Evolutionary conservation across 1,140 invertebrate genomes (phyloP).

Genomic region (Brachionus calyciflorus): DNA sequence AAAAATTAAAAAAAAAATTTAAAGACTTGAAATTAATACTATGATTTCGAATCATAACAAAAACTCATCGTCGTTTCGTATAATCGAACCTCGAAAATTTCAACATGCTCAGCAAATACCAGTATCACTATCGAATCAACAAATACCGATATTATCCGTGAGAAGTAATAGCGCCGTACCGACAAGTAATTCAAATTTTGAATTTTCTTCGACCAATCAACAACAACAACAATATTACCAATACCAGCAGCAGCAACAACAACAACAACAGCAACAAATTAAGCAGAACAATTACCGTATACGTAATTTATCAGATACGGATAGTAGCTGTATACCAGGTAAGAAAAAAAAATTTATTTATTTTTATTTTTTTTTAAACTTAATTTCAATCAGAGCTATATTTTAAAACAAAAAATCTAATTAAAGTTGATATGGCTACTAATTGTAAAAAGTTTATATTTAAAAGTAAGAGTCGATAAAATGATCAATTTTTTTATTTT

Average conservation of each 20-base stretch:
- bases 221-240: not conserved
- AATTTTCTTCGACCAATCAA: not conserved
- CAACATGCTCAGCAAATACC: constrained; percentile 18
- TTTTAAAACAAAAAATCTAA: too few species aligned
- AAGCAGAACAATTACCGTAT: not conserved
- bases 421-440: too few species aligned
- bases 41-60: constrained; percentile 32
- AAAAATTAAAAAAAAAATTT: too few species aligned
- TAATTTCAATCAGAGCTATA: not conserved
- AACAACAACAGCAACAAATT: not conserved
- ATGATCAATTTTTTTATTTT: not conserved
- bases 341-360: not conserved
- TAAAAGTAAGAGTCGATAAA: not conserved
- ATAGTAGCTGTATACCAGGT: constrained; percentile 43
- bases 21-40: too few species aligned
- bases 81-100: constrained; percentile 28
- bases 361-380: not conserved
- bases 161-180: not conserved
- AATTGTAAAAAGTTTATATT: not conserved
- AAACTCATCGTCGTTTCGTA: constrained; percentile 22
- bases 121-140: constrained; percentile 29
- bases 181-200: not conserved
- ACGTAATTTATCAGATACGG: constrained; percentile 41
- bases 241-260: not conserved
- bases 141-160: not conserved